These are phyloP conservation scores for Strix uralensis DNA, from an alignment of 2,113 vertebrate genomes.

Conservation along the genomic window DNA sequence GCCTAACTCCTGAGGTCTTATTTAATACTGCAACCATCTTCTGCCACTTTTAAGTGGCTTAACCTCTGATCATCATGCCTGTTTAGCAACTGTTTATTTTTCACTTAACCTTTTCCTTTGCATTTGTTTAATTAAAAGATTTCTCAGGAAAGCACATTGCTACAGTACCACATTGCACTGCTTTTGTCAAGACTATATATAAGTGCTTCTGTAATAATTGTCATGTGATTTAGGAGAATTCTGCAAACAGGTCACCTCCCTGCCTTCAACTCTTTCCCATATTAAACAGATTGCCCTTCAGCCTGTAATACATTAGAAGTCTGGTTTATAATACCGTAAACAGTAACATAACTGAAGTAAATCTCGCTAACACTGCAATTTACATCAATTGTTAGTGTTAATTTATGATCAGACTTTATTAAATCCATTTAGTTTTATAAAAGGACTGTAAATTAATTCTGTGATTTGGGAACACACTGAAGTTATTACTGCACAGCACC, in stretches of 20 bases:
- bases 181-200: slow-evolving; percentile 11
- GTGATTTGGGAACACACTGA: slow-evolving; percentile 40
- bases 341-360: slow-evolving; percentile 10
- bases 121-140: slow-evolving; percentile 44
- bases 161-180: neutral
- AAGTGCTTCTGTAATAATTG: slow-evolving; percentile 29
- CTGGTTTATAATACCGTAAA: neutral
- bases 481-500: slow-evolving; percentile 45
- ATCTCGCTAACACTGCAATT: slow-evolving; percentile 32
- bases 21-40: neutral
- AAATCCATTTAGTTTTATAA: slow-evolving; percentile 43
- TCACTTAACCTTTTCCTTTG: slow-evolving; percentile 21
- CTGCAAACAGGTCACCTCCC: slow-evolving; percentile 20
- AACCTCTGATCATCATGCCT: neutral
- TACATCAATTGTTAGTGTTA: slow-evolving; percentile 38
- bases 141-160: neutral
- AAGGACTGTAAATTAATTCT: slow-evolving; percentile 58
- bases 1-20: neutral
- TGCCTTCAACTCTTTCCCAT: neutral
- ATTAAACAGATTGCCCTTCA: slow-evolving; percentile 24
- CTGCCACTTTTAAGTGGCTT: neutral
- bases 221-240: slow-evolving; percentile 37
- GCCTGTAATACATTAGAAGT: neutral
- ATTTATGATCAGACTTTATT: slow-evolving; percentile 53
- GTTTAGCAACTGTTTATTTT: slow-evolving; percentile 37